Evolutionary conservation across 1,140 invertebrate genomes (phyloP).

Genomic region (Aphelinus atriplicis): DNA sequence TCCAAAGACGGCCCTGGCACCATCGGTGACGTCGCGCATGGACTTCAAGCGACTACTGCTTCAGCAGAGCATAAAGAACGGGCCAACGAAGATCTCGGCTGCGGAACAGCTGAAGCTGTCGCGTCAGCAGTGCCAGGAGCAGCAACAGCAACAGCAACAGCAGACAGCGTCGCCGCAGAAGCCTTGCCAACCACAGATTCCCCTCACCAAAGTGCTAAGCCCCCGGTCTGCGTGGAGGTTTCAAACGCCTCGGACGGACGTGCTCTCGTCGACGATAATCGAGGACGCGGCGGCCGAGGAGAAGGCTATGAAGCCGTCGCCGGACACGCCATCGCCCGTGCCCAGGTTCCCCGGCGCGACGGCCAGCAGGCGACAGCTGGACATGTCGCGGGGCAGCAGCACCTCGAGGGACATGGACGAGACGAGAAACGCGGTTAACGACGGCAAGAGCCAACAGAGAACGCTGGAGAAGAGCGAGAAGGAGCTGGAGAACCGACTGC

Average conservation of each 20-base stretch:
- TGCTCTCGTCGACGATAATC: slow-evolving; percentile 85
- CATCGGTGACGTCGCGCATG: slow-evolving; percentile 76
- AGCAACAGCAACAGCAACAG: slow-evolving; percentile 58
- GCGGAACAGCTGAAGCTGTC: slow-evolving; percentile 84
- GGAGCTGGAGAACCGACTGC: slow-evolving; percentile 33
- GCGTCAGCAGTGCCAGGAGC: slow-evolving; percentile 66
- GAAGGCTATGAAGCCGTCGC: slow-evolving; percentile 61
- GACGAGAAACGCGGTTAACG: slow-evolving; percentile 7
- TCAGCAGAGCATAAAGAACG: slow-evolving; percentile 73
- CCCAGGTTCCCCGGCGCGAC: slow-evolving; percentile 33
- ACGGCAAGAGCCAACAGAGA: not conserved
- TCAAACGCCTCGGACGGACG: slow-evolving; percentile 78
- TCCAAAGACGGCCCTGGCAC: slow-evolving; percentile 47
- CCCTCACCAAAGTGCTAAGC: slow-evolving; percentile 74
- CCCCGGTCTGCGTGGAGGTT: slow-evolving; percentile 78
- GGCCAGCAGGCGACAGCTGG: slow-evolving; percentile 45
- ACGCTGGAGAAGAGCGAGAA: slow-evolving; percentile 28
- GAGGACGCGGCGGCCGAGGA: slow-evolving; percentile 71
- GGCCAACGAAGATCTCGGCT: slow-evolving; percentile 77
- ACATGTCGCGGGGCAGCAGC: slow-evolving; percentile 39
- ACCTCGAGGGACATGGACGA: not conserved
- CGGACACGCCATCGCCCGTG: slow-evolving; percentile 50
- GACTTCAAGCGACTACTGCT: slow-evolving; percentile 85
- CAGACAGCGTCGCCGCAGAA: slow-evolving; percentile 65
- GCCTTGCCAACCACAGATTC: slow-evolving; percentile 67